Percentiles rank a stretch among this genome's conserved stretches.
These are phyloP conservation scores for Willowsia nigromaculata DNA, from an alignment of 2,888 invertebrate genomes.

Conservation along the genomic window DNA sequence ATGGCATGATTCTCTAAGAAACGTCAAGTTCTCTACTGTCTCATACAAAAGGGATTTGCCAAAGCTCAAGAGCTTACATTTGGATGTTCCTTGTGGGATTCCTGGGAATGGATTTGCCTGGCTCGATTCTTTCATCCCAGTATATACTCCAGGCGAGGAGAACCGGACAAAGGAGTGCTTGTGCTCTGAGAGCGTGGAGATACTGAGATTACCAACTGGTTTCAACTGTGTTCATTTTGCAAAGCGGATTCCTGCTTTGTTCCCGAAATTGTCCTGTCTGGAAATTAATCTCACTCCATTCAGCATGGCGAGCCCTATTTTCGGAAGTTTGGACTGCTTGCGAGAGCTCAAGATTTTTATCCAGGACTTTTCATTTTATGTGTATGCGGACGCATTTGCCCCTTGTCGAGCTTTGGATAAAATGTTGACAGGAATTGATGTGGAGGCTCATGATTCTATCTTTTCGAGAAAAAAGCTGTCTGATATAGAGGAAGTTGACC, in stretches of 20 bases:
- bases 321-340: slow-evolving; percentile 55
- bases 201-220: slow-evolving; percentile 54
- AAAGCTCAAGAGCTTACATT: slow-evolving; percentile 60
- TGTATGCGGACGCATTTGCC: slow-evolving; percentile 59
- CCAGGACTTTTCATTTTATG: slow-evolving; percentile 63
- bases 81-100: slow-evolving; percentile 65
- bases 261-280: slow-evolving; percentile 62
- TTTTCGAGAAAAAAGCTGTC: slow-evolving; percentile 55
- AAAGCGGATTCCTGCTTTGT: slow-evolving; percentile 58
- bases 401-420: slow-evolving; percentile 62
- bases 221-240: slow-evolving; percentile 65
- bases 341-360: slow-evolving; percentile 59
- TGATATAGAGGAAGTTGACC: slow-evolving; percentile 54
- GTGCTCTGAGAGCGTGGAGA: slow-evolving; percentile 50
- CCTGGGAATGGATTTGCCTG: slow-evolving; percentile 60
- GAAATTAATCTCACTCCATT: slow-evolving; percentile 68
- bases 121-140: slow-evolving; percentile 58
- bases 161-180: background rate
- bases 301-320: slow-evolving; percentile 58
- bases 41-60: slow-evolving; percentile 64
- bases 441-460: slow-evolving; percentile 54
- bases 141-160: background rate
- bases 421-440: slow-evolving; percentile 67
- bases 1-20: slow-evolving; percentile 62
- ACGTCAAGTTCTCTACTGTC: slow-evolving; percentile 45